Percentiles rank a stretch among this genome's conserved stretches.
phyloP scores from a whole-genome alignment of 2,888 invertebrate species.

The Cephus spinipes region DNA sequence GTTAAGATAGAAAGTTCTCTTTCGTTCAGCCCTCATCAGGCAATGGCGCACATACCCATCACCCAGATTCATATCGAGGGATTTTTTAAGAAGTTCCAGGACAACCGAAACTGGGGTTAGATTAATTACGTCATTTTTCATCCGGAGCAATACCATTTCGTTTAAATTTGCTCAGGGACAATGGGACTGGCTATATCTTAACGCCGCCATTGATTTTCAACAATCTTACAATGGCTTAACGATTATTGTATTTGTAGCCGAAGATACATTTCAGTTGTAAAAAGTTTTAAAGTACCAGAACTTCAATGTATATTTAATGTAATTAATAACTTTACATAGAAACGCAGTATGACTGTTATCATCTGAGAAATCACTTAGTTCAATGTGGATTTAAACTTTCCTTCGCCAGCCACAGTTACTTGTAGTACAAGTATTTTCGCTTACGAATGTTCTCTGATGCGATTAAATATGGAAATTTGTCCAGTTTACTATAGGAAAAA shows the following conservation, averaged over 20 bases:
- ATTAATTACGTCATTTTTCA: not conserved
- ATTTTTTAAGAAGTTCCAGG: not conserved
- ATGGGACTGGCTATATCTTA: not conserved
- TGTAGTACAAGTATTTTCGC: not conserved
- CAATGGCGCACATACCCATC: not conserved
- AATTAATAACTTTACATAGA: slow-evolving; percentile 49
- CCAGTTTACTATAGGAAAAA: not conserved
- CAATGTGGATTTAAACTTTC: slow-evolving; percentile 32
- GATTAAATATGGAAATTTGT: not conserved
- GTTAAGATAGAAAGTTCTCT: slow-evolving; percentile 24
- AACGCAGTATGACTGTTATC: slow-evolving; percentile 46
- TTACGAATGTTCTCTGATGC: not conserved
- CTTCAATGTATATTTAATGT: slow-evolving; percentile 45
- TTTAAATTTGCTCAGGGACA: not conserved
- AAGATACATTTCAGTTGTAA: not conserved
- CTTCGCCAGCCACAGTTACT: not conserved
- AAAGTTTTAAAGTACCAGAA: slow-evolving; percentile 21
- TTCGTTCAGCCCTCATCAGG: not conserved
- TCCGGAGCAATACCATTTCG: not conserved
- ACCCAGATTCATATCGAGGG: not conserved
- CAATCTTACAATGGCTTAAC: not conserved
- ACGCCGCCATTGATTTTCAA: not conserved
- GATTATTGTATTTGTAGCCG: not conserved
- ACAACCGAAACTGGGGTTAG: not conserved
- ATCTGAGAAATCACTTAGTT: slow-evolving; percentile 49